Percentiles rank a stretch among this genome's conserved stretches.
Evolutionary conservation across 1,140 invertebrate species (phyloP).

Genomic region (Aphelinus certus): DNA sequence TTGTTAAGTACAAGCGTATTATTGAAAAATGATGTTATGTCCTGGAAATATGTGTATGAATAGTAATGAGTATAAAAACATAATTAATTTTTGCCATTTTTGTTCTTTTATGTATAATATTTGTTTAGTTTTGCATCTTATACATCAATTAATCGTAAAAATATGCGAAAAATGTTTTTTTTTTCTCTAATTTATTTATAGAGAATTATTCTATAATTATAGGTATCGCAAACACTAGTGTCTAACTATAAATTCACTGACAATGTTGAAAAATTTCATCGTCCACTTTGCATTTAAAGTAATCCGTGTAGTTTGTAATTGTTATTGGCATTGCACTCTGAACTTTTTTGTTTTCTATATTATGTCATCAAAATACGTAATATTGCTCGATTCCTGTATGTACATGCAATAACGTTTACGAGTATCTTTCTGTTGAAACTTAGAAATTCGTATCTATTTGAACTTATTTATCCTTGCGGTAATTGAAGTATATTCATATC

Average conservation of each 20-base stretch:
- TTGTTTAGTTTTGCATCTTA: constrained; percentile 16
- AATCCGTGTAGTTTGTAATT: constrained; percentile 22
- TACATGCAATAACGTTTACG: too few relatives aligned
- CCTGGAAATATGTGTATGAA: constrained; percentile 15
- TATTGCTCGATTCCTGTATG: too few relatives aligned
- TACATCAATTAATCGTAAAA: constrained; percentile 1
- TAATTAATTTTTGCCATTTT: constrained; percentile 3
- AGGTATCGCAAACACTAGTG: background rate
- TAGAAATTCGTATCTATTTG: too few relatives aligned
- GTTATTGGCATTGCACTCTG: constrained; percentile 4
- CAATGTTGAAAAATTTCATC: constrained; percentile 21
- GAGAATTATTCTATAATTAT: background rate
- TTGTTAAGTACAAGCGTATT: constrained; percentile 28
- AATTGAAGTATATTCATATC: too few relatives aligned
- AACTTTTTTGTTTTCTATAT: constrained; percentile 16
- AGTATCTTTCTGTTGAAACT: too few relatives aligned
- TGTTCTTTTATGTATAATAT: constrained; percentile 10
- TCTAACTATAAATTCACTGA: background rate
- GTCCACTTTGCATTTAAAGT: constrained; percentile 22
- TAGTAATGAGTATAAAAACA: background rate
- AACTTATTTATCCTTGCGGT: too few relatives aligned
- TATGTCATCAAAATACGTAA: background rate
- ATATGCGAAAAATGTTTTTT: background rate
- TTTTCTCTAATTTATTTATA: too few relatives aligned
- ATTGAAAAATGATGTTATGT: constrained; percentile 16